These are phyloP conservation scores for Biston betularia DNA, from an alignment of 2,888 invertebrate species.

Conservation along the genomic window DNA sequence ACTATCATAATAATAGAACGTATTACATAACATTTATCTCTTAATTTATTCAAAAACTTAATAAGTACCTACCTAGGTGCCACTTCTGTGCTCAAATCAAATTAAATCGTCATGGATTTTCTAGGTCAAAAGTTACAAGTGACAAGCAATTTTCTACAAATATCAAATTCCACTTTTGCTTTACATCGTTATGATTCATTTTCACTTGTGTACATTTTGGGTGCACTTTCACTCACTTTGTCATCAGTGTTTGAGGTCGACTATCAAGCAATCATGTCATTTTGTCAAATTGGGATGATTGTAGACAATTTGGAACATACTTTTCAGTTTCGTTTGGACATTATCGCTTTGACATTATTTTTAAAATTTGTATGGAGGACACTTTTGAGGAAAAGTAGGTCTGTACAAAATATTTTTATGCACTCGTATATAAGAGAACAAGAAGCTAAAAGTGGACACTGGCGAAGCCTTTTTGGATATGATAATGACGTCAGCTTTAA, in stretches of 20 bases:
- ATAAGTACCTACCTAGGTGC: neutral
- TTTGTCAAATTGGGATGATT: slow-evolving; percentile 43
- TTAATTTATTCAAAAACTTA: neutral
- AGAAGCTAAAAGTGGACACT: no score
- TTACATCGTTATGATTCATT: slow-evolving; percentile 30
- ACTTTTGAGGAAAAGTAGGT: neutral
- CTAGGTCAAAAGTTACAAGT: slow-evolving; percentile 1
- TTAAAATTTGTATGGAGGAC: neutral
- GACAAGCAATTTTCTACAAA: slow-evolving; percentile 9
- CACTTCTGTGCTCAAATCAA: neutral
- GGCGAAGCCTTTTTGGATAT: no score
- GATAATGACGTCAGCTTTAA: no score
- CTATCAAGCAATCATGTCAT: slow-evolving; percentile 41
- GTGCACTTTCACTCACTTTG: slow-evolving; percentile 45
- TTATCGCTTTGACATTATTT: slow-evolving; percentile 24
- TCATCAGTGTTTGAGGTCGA: slow-evolving; percentile 41
- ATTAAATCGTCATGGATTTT: neutral
- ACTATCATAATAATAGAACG: no score
- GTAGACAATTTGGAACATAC: slow-evolving; percentile 27
- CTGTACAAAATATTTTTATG: no score
- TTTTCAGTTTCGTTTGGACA: slow-evolving; percentile 31
- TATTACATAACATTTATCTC: no score
- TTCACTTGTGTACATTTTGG: slow-evolving; percentile 23
- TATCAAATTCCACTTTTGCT: slow-evolving; percentile 25
- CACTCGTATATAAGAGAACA: no score